Conservation (phyloP, 2,113 vertebrate species). For the Toxostoma redivivum region DNA sequence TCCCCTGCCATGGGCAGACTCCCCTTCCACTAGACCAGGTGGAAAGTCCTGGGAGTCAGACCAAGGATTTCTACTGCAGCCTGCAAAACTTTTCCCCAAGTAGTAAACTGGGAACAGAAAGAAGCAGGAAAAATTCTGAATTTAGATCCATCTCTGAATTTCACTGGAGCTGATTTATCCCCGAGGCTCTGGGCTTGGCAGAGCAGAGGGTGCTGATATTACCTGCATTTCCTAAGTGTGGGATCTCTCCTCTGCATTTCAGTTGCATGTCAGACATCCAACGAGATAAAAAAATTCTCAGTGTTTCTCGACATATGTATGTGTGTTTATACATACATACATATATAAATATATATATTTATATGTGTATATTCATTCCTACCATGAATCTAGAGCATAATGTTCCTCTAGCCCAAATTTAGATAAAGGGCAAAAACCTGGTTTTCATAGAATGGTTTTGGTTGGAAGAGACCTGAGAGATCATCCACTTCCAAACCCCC, state of each 20-base stretch:
- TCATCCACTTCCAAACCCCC: not conserved
- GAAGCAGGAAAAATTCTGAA: not conserved
- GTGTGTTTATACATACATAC: rapidly evolving
- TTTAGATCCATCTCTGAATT: not conserved
- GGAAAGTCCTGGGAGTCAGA: not conserved
- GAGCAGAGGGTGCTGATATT: not conserved
- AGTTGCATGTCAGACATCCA: not conserved
- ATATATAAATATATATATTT: too few relatives aligned
- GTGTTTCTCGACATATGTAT: not conserved
- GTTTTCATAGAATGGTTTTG: not conserved
- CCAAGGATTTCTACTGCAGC: not conserved
- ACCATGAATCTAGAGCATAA: not conserved
- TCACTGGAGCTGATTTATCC: not conserved
- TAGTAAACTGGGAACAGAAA: not conserved
- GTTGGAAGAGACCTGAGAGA: not conserved
- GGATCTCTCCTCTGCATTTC: not conserved
- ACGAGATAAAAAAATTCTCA: not conserved
- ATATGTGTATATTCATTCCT: not conserved
- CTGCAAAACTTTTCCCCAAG: not conserved
- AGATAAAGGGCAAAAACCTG: not conserved
- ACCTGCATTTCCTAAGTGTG: not conserved
- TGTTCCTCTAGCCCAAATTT: not conserved
- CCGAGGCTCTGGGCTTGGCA: not conserved
- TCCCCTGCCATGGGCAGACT: not conserved
- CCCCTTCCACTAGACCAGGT: not conserved